Evolutionary conservation across 2,888 invertebrate species (phyloP).

Genomic region (Diachrysia chrysitis): DNA sequence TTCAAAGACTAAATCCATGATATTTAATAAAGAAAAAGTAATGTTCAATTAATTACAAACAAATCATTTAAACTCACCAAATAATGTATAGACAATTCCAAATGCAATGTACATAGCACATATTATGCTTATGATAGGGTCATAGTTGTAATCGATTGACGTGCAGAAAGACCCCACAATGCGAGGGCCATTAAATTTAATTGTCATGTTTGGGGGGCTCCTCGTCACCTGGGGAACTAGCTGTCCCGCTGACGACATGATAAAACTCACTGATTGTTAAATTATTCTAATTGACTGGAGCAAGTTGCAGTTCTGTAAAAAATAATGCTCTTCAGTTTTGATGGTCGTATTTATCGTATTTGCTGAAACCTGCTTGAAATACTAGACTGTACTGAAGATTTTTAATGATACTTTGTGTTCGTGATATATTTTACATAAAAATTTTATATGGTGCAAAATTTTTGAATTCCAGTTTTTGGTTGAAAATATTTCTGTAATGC

Average conservation of each 20-base stretch:
- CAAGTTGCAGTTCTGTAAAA: conserved; percentile 29
- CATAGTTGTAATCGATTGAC: conserved; percentile 90
- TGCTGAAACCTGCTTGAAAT: too few relatives aligned
- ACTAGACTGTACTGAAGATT: too few relatives aligned
- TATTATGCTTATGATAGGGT: conserved; percentile 90
- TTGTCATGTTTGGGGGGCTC: conserved; percentile 81
- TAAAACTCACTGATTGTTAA: conserved; percentile 24
- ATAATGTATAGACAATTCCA: conserved; percentile 95
- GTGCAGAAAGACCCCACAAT: conserved; percentile 87
- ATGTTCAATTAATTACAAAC: conserved; percentile 5
- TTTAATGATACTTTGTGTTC: too few relatives aligned
- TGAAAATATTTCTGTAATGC: too few relatives aligned
- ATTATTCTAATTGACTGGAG: conserved; percentile 19
- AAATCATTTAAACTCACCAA: conserved; percentile 90
- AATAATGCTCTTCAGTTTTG: conserved; percentile 12
- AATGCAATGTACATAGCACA: conserved; percentile 93
- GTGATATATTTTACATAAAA: too few relatives aligned
- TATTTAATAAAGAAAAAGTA: too few relatives aligned
- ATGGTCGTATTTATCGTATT: too few relatives aligned
- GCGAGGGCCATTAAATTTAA: conserved; percentile 78
- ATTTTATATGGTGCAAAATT: too few relatives aligned
- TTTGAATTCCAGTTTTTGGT: too few relatives aligned
- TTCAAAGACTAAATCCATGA: too few relatives aligned
- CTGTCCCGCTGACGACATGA: conserved; percentile 87
- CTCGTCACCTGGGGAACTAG: conserved; percentile 88